phyloP scores from a whole-genome alignment of 2,888 invertebrate species.

The Nomada lathburiana region DNA sequence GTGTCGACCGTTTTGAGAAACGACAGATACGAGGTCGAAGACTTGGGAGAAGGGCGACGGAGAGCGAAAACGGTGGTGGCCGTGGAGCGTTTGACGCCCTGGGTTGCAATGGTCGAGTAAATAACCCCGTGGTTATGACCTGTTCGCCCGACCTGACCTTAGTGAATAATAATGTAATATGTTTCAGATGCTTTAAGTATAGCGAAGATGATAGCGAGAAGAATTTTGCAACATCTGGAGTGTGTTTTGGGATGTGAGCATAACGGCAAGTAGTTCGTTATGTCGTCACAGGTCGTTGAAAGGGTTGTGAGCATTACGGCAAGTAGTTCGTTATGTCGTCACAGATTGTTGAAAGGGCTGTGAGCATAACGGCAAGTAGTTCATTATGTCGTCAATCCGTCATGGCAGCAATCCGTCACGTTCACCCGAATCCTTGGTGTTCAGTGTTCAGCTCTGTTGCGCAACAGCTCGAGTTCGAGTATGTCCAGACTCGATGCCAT shows the following conservation, averaged over 20 bases:
- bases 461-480: no score
- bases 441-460: no score
- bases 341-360: neutral
- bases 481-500: no score
- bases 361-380: neutral
- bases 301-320: neutral
- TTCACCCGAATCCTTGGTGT: no score
- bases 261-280: neutral
- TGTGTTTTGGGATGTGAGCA: neutral
- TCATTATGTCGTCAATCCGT: no score
- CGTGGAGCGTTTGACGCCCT: neutral
- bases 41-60: neutral
- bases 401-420: no score
- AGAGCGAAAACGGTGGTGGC: neutral
- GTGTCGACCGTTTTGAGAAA: neutral
- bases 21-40: conserved; percentile 14
- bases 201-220: no score
- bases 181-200: no score
- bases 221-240: no score
- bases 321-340: neutral
- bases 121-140: no score
- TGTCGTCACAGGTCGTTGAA: neutral
- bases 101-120: neutral
- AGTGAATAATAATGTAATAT: no score
- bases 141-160: no score